These are phyloP conservation scores for Malurus splendens DNA, from an alignment of 2,797 vertebrate species.

Conservation along the genomic window DNA sequence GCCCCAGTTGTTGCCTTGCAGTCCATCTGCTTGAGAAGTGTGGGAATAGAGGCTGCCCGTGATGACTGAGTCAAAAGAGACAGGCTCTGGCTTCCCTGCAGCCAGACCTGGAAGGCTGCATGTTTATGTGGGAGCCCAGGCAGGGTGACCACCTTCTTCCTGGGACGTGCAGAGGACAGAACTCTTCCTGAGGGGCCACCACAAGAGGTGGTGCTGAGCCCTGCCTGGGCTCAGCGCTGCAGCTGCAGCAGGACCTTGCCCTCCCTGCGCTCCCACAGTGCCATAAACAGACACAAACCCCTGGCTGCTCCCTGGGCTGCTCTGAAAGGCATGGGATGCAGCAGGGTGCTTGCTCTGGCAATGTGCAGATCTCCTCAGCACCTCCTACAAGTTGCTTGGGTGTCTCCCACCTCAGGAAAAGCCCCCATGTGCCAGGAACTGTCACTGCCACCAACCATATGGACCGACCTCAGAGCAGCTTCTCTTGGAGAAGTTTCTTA, in stretches of 20 bases:
- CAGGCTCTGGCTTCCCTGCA: background rate
- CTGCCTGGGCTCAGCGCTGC: background rate
- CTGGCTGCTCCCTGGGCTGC: background rate
- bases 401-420: background rate
- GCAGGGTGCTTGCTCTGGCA: background rate
- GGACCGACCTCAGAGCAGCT: background rate
- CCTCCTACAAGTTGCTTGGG: background rate
- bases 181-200: background rate
- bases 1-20: background rate
- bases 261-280: rapidly evolving
- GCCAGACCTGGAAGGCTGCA: background rate
- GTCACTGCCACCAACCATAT: background rate
- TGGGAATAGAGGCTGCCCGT: background rate
- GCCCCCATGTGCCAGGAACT: background rate
- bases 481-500: background rate
- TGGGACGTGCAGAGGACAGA: rapidly evolving
- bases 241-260: background rate
- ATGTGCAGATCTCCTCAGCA: background rate
- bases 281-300: rapidly evolving
- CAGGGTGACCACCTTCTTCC: background rate
- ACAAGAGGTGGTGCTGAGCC: rapidly evolving
- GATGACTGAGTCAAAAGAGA: background rate
- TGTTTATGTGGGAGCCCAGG: background rate
- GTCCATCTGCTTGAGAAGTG: background rate
- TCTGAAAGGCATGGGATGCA: background rate